Evolutionary conservation across 1,140 invertebrate genomes (phyloP).

Genomic region (Cecropterus lyciades): DNA sequence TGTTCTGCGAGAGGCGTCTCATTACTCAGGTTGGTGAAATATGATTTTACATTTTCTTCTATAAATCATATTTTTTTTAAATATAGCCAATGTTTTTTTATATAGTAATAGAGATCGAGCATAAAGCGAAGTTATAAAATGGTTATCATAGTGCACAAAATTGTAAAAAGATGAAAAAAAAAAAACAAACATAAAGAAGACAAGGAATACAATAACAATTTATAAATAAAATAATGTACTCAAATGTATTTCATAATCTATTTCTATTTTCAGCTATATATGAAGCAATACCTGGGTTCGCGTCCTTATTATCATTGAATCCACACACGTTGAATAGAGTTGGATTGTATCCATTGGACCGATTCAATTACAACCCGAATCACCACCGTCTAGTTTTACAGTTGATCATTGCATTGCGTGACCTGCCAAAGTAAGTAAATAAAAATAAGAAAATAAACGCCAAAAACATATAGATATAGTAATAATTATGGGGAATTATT

Average conservation of each 20-base stretch:
- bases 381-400: constrained; percentile 76
- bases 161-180: too few species aligned
- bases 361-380: constrained; percentile 70
- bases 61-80: background rate
- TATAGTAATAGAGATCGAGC: too few species aligned
- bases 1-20: constrained; percentile 79
- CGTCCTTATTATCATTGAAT: constrained; percentile 78
- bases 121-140: too few species aligned
- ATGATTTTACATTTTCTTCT: constrained; percentile 3
- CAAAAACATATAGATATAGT: too few species aligned
- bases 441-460: too few species aligned
- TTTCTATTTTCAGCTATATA: constrained; percentile 74
- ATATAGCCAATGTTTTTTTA: too few species aligned
- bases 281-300: constrained; percentile 79
- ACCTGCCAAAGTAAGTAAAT: constrained; percentile 78
- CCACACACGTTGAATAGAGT: constrained; percentile 71
- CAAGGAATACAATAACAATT: too few species aligned
- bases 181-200: too few species aligned
- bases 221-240: background rate
- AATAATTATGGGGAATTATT: too few species aligned
- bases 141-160: too few species aligned
- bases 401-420: constrained; percentile 80
- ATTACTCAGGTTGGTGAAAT: constrained; percentile 83
- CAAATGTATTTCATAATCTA: background rate
- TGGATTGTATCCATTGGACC: constrained; percentile 64